phyloP scores from a whole-genome alignment of 2,888 invertebrate species.

The Lobophora halterata region DNA sequence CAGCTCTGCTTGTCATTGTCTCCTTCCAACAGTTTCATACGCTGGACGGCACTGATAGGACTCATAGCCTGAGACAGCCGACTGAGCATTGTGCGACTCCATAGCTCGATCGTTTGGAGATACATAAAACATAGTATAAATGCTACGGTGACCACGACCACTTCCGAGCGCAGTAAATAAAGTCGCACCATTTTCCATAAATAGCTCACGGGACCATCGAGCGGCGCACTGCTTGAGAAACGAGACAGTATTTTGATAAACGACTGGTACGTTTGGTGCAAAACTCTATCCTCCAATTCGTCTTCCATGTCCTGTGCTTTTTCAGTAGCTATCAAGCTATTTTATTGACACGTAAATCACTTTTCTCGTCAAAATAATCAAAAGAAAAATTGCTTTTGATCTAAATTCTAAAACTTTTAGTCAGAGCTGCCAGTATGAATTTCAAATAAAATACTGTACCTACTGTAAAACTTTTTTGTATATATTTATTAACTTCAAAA shows the following conservation, averaged over 20 bases:
- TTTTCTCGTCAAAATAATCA: no score
- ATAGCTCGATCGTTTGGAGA: slow-evolving; percentile 90
- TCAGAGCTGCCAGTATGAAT: no score
- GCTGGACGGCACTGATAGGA: slow-evolving; percentile 82
- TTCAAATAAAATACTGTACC: no score
- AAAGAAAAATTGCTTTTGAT: no score
- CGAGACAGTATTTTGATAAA: slow-evolving; percentile 93
- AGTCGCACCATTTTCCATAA: slow-evolving; percentile 89
- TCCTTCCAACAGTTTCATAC: slow-evolving; percentile 78
- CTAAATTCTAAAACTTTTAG: no score
- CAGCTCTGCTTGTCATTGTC: slow-evolving; percentile 83
- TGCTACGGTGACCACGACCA: slow-evolving; percentile 85
- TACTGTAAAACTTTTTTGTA: no score
- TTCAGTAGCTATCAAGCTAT: neutral
- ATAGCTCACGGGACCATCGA: slow-evolving; percentile 88
- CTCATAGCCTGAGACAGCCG: slow-evolving; percentile 85
- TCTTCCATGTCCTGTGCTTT: slow-evolving; percentile 87
- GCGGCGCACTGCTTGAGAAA: slow-evolving; percentile 88
- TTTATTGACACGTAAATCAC: slow-evolving; percentile 6
- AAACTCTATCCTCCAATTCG: slow-evolving; percentile 93
- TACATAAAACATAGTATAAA: slow-evolving; percentile 88
- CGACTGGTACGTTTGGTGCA: slow-evolving; percentile 92
- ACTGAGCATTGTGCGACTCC: slow-evolving; percentile 88
- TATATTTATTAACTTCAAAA: no score
- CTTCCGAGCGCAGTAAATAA: slow-evolving; percentile 90